Conservation (phyloP, 2,113 vertebrate genomes). For the Zapus hudsonius region DNA sequence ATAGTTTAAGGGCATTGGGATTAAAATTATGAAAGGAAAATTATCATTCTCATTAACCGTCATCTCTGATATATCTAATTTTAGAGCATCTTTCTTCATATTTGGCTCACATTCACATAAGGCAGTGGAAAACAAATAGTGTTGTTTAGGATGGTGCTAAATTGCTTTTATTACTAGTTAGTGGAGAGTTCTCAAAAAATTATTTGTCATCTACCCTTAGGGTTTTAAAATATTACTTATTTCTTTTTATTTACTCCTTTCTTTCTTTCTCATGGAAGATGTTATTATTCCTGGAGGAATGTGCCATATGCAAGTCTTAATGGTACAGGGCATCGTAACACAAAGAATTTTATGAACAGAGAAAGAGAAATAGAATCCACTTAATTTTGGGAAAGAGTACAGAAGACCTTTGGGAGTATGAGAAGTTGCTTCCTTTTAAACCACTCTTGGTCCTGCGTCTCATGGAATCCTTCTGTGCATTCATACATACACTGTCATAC, state of each 20-base stretch:
- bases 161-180: neutral
- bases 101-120: neutral
- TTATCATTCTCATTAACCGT: neutral
- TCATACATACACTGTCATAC: neutral
- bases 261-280: neutral
- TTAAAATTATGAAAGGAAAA: neutral
- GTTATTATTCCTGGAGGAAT: neutral
- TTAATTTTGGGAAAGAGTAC: neutral
- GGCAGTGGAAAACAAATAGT: neutral
- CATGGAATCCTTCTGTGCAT: neutral
- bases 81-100: conserved; percentile 4
- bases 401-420: neutral
- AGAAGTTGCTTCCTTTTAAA: neutral
- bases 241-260: neutral
- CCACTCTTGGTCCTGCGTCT: neutral
- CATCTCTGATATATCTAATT: neutral
- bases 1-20: neutral
- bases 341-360: neutral
- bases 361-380: neutral
- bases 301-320: neutral
- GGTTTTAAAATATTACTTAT: neutral
- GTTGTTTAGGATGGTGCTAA: neutral
- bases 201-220: neutral
- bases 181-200: neutral
- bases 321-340: neutral